phyloP scores from a whole-genome alignment of 2,888 invertebrate genomes.

The Ormyrus pomaceus region DNA sequence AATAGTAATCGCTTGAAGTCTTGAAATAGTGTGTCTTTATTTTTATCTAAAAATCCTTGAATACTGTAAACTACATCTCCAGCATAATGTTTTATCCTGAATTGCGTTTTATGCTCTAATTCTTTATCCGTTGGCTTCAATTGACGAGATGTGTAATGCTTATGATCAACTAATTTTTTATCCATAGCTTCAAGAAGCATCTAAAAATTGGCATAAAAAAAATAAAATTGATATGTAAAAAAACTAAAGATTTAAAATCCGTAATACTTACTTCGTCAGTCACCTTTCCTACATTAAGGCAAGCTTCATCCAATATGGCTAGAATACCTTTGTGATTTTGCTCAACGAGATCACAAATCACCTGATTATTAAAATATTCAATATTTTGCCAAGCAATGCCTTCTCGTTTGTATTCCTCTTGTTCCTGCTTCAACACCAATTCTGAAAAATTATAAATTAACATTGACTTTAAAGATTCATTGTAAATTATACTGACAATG shows the following conservation, averaged over 20 bases:
- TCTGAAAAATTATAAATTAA: conserved; percentile 78
- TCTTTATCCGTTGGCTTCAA: conserved; percentile 89
- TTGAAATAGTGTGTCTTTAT: conserved; percentile 97
- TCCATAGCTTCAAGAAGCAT: conserved; percentile 96
- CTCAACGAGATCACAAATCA: conserved; percentile 96
- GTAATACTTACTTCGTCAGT: conserved; percentile 78
- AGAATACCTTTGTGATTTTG: conserved; percentile 93
- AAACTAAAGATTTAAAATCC: conserved; percentile 19
- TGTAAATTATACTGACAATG: background rate
- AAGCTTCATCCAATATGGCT: conserved; percentile 98
- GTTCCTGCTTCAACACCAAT: conserved; percentile 97
- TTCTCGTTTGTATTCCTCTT: conserved; percentile 96
- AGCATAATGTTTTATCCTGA: conserved; percentile 94
- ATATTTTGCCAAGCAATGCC: conserved; percentile 97
- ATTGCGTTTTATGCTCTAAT: conserved; percentile 86
- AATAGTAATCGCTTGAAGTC: conserved; percentile 96
- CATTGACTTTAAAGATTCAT: background rate
- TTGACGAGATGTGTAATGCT: conserved; percentile 93
- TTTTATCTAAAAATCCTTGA: conserved; percentile 96
- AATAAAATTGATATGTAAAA: conserved; percentile 1
- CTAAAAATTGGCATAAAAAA: conserved; percentile 68
- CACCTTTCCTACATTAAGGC: conserved; percentile 95
- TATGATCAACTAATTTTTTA: conserved; percentile 88
- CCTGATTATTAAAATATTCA: conserved; percentile 97
- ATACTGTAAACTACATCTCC: conserved; percentile 96